A percentile compares a stretch with the other conserved stretches of the same genome.
Evolutionary conservation across 2,888 invertebrate genomes (phyloP).

Genomic region (Mycalesis mineus): DNA sequence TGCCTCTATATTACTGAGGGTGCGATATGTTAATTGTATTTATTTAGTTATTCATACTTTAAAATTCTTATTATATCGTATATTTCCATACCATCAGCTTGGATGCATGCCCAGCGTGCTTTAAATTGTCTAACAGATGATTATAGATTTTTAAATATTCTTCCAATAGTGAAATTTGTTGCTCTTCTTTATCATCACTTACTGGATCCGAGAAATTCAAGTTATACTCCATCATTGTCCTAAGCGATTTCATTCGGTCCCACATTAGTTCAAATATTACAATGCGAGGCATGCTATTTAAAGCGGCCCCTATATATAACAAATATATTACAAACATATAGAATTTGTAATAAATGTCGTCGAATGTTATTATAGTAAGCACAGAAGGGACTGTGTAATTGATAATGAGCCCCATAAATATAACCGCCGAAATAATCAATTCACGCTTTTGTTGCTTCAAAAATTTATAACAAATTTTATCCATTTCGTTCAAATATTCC

Average conservation of each 20-base stretch:
- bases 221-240: slow-evolving; percentile 10
- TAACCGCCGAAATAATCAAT: background rate
- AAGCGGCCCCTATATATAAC: background rate
- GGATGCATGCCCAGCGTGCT: slow-evolving; percentile 1
- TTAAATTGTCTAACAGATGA: slow-evolving; percentile 3
- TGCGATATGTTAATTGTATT: too few species aligned
- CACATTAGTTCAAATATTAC: slow-evolving; percentile 17
- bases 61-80: too few species aligned
- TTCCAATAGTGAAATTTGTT: background rate
- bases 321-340: too few species aligned
- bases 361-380: too few species aligned
- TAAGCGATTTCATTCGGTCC: slow-evolving; percentile 10
- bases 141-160: slow-evolving; percentile 1
- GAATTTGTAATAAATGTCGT: too few species aligned
- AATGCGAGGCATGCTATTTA: background rate
- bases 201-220: background rate
- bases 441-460: too few species aligned
- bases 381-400: too few species aligned
- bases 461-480: too few species aligned
- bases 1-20: too few species aligned
- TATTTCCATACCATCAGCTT: slow-evolving; percentile 5
- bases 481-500: too few species aligned
- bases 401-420: background rate
- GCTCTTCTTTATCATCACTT: background rate
- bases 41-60: too few species aligned